A percentile compares a stretch with the other conserved stretches of the same genome.
Conservation (phyloP, 2,797 vertebrate genomes). For the Fistularia tabacaria region DNA sequence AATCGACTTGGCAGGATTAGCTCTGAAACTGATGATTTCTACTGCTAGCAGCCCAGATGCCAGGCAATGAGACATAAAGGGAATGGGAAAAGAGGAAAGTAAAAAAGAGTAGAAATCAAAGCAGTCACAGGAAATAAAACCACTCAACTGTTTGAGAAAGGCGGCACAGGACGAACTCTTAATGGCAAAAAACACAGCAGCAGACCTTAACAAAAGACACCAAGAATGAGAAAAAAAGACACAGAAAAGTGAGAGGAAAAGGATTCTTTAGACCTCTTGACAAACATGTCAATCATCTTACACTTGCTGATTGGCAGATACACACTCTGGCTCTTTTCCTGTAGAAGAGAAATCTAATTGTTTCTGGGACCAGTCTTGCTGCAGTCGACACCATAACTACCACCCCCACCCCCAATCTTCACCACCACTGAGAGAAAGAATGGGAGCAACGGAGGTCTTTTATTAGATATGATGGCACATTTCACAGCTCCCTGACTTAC, state of each 20-base stretch:
- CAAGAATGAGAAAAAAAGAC: conserved; percentile 49
- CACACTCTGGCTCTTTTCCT: conserved; percentile 29
- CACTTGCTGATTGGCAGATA: conserved; percentile 26
- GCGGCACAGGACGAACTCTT: conserved; percentile 60
- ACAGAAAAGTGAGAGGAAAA: conserved; percentile 43
- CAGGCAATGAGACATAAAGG: conserved; percentile 45
- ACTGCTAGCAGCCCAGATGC: conserved; percentile 51
- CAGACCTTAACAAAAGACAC: conserved; percentile 57
- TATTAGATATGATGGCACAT: conserved; percentile 79
- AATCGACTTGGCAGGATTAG: conserved; percentile 75
- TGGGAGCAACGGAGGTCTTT: conserved; percentile 73
- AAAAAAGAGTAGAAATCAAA: conserved; percentile 57
- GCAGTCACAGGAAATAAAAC: conserved; percentile 63
- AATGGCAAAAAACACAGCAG: conserved; percentile 60
- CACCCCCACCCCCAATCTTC: conserved; percentile 34
- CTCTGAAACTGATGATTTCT: conserved; percentile 69
- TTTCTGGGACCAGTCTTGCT: conserved; percentile 56
- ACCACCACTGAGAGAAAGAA: conserved; percentile 49
- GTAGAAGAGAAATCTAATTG: conserved; percentile 61
- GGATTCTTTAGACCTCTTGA: conserved; percentile 61
- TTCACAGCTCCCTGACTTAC: conserved; percentile 78
- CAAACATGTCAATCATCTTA: conserved; percentile 64
- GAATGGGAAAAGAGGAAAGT: conserved; percentile 36
- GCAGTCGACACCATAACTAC: conserved; percentile 44
- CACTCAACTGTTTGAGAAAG: conserved; percentile 43